phyloP scores from a whole-genome alignment of 2,797 vertebrate genomes.

The Carapus acus region DNA sequence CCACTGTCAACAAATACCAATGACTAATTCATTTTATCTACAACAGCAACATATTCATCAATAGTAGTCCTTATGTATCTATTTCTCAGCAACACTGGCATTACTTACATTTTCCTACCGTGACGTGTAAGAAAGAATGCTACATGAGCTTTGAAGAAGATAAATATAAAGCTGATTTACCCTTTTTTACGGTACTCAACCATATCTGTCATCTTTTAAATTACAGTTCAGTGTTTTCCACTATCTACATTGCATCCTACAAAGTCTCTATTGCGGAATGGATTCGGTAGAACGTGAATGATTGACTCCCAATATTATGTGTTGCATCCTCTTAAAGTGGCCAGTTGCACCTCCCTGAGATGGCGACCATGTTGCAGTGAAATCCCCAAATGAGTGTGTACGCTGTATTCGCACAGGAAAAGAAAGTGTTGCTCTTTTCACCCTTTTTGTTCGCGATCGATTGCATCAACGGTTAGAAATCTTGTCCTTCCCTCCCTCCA shows the following conservation, averaged over 20 bases:
- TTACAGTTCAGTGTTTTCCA: conserved; percentile 29
- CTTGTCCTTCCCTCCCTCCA: background rate
- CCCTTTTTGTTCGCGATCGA: too few relatives aligned
- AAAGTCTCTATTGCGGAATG: conserved; percentile 46
- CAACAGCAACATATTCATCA: conserved; percentile 40
- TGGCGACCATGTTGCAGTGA: conserved; percentile 51
- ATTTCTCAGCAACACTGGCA: conserved; percentile 37
- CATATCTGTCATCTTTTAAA: conserved; percentile 35
- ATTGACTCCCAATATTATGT: conserved; percentile 30
- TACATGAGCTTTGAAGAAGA: conserved; percentile 50
- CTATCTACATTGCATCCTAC: conserved; percentile 35
- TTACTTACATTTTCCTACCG: conserved; percentile 35
- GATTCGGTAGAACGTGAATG: conserved; percentile 41
- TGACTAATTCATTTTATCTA: conserved; percentile 45
- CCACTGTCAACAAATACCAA: conserved; percentile 43
- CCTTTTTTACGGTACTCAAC: conserved; percentile 38
- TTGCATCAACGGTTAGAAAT: background rate
- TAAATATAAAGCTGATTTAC: conserved; percentile 38
- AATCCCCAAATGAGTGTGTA: conserved; percentile 20
- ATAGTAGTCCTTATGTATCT: conserved; percentile 19
- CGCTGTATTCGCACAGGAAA: conserved; percentile 18
- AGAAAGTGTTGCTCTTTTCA: background rate
- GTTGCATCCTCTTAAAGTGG: conserved; percentile 34
- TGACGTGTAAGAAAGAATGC: conserved; percentile 55
- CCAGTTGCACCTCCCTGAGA: conserved; percentile 66